These are phyloP conservation scores for Chascanopsetta lugubris DNA, from an alignment of 2,113 vertebrate genomes.

Conservation along the genomic window DNA sequence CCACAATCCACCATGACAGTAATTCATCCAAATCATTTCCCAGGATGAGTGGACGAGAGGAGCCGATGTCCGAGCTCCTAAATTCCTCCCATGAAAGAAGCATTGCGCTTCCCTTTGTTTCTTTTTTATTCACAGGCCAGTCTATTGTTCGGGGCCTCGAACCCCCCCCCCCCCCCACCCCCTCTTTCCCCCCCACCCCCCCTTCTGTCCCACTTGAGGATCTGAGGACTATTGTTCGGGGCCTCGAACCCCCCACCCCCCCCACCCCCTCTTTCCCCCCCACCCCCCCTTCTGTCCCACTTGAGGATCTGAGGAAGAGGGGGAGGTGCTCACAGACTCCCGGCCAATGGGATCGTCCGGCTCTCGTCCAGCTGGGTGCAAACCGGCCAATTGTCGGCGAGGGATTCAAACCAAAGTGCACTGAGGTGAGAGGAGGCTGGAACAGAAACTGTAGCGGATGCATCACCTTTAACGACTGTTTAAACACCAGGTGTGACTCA, in stretches of 20 bases:
- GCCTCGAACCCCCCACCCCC: slow-evolving; percentile 49
- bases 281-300: slow-evolving; percentile 56
- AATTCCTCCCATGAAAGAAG: slow-evolving; percentile 54
- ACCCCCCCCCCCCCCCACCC: slow-evolving; percentile 44
- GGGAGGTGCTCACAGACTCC: slow-evolving; percentile 50
- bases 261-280: no score
- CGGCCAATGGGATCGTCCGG: slow-evolving; percentile 70
- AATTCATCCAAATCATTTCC: slow-evolving; percentile 7
- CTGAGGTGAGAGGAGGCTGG: slow-evolving; percentile 28
- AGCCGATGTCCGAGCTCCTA: slow-evolving; percentile 7
- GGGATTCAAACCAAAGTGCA: slow-evolving; percentile 77
- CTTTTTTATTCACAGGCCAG: slow-evolving; percentile 61
- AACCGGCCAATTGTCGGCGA: slow-evolving; percentile 72
- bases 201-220: slow-evolving; percentile 64
- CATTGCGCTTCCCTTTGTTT: slow-evolving; percentile 67
- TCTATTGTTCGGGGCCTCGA: slow-evolving; percentile 73
- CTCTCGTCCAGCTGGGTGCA: slow-evolving; percentile 58
- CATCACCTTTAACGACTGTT: slow-evolving; percentile 37
- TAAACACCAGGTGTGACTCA: slow-evolving; percentile 49
- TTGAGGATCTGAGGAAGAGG: slow-evolving; percentile 42
- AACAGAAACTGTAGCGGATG: slow-evolving; percentile 7
- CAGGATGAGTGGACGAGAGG: neutral
- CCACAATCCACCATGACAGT: neutral
- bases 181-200: no score
- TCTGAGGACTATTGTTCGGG: slow-evolving; percentile 71